Base-by-base conservation (phyloP, 2,888 invertebrate genomes). In the Latrodectus elegans region DNA sequence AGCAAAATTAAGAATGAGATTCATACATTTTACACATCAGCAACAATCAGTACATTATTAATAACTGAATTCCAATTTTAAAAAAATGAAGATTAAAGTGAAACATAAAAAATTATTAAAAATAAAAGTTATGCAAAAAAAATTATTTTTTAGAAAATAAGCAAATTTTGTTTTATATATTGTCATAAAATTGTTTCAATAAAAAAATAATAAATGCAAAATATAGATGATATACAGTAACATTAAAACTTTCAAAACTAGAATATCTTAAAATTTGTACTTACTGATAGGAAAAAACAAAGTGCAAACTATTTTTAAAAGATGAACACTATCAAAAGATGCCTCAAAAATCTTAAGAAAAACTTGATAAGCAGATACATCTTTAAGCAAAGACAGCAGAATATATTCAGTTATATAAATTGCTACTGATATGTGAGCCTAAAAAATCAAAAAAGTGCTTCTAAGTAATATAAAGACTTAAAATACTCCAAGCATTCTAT, bases 211-310 rank as follows among this genome's bases (percentile, higher is more conserved):
- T 22, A 22, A 22, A 6, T 38, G 38, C 4, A 38, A 76, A 14
- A 64, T 22, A 15, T 64, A 76, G 14, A 60, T 26, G 11, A 75
- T 6, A 12, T 51, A 53, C 73, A 73, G 3, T 73, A 14, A n/a
- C 22, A 1, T n/a, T 53, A 17, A 55, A 53, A 55, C 22, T 53
- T 17, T 15, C 49, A 38, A 60, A 60, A 10, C n/a, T 67, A 26
- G 0, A 17, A 1, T 8, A 17, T 10, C 0, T 14, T 49, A 72
- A 81, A 26, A n/a, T 49, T 14, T 79, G 38, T 38, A 38, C 86
- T 81, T 77, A 87, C 86, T 22, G 0, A 82, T 1, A 11, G 86
- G 86, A 15, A 87, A 81, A 14, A 81, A 67, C 4, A 81, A 51
- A 14, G 51, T 51, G 12, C 67, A 77, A 15, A 87, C 22, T 49